These are phyloP conservation scores for Acleris laterana DNA, from an alignment of 2,888 invertebrate species.

Conservation along the genomic window DNA sequence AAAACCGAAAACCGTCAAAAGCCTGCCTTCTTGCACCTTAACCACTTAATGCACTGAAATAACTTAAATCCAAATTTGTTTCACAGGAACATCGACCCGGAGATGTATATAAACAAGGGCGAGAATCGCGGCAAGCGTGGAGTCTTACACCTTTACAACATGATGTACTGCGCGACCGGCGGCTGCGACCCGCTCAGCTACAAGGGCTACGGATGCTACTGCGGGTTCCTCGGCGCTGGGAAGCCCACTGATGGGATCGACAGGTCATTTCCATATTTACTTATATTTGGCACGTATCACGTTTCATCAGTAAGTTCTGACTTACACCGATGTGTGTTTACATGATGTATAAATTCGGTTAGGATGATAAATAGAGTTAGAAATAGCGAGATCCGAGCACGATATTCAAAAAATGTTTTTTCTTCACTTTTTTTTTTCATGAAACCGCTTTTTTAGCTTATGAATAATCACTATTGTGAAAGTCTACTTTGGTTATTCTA, in stretches of 20 bases:
- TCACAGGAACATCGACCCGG: slow-evolving; percentile 63
- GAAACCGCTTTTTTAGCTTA: too few relatives aligned
- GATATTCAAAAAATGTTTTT: too few relatives aligned
- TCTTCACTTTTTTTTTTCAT: too few relatives aligned
- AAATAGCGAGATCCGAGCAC: too few relatives aligned
- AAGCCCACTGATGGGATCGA: slow-evolving; percentile 92
- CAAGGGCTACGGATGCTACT: slow-evolving; percentile 96
- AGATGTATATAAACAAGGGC: slow-evolving; percentile 53
- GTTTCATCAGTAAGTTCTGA: too few relatives aligned
- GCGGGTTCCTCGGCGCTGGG: slow-evolving; percentile 93
- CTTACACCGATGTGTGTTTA: too few relatives aligned
- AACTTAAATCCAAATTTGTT: slow-evolving; percentile 12
- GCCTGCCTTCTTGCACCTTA: not conserved
- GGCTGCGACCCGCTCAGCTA: slow-evolving; percentile 92
- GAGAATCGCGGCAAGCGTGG: slow-evolving; percentile 88
- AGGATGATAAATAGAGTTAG: too few relatives aligned
- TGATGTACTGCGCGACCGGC: slow-evolving; percentile 93
- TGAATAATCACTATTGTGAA: too few relatives aligned
- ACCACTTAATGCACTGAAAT: too few relatives aligned
- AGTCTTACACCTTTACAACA: slow-evolving; percentile 92
- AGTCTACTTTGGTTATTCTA: too few relatives aligned
- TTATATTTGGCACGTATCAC: too few relatives aligned
- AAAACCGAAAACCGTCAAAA: not conserved
- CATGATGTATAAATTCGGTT: too few relatives aligned
- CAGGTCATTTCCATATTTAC: slow-evolving; percentile 75